Conservation (phyloP, 2,888 invertebrate species). For the Diloba caeruleocephala region DNA sequence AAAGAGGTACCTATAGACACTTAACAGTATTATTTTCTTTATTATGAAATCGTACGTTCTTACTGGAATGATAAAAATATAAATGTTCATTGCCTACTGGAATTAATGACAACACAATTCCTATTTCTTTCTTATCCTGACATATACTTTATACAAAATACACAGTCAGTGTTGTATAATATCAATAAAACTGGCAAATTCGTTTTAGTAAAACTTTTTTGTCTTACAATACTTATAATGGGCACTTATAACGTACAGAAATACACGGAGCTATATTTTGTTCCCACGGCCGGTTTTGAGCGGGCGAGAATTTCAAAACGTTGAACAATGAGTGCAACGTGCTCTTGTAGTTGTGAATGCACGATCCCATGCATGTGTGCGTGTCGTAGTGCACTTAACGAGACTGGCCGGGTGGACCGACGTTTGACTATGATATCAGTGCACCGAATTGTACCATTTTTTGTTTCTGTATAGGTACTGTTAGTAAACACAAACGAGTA, state of each 20-base stretch:
- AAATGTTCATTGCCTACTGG: no score
- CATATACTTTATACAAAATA: no score
- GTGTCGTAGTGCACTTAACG: conserved; percentile 52
- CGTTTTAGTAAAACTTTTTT: conserved; percentile 11
- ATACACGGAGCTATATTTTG: conserved; percentile 62
- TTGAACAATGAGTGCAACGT: conserved; percentile 81
- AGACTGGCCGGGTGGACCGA: conserved; percentile 33
- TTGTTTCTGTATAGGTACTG: conserved; percentile 14
- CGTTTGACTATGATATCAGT: conserved; percentile 48
- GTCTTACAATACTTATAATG: conserved; percentile 21
- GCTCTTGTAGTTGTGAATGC: conserved; percentile 61
- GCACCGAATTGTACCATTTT: conserved; percentile 44
- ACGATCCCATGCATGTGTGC: conserved; percentile 55
- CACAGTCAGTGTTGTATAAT: no score
- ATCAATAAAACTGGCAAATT: no score
- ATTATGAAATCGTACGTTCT: no score
- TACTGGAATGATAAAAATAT: no score
- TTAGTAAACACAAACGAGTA: no score
- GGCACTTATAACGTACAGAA: conserved; percentile 41
- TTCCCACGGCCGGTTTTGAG: conserved; percentile 81
- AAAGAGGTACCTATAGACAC: no score
- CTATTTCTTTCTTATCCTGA: no score
- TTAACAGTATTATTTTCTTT: no score
- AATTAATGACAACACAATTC: no score
- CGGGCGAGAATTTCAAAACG: conserved; percentile 81